phyloP scores from a whole-genome alignment of 64 coral and sea anemone genomes.

The Montipora capricornis region DNA sequence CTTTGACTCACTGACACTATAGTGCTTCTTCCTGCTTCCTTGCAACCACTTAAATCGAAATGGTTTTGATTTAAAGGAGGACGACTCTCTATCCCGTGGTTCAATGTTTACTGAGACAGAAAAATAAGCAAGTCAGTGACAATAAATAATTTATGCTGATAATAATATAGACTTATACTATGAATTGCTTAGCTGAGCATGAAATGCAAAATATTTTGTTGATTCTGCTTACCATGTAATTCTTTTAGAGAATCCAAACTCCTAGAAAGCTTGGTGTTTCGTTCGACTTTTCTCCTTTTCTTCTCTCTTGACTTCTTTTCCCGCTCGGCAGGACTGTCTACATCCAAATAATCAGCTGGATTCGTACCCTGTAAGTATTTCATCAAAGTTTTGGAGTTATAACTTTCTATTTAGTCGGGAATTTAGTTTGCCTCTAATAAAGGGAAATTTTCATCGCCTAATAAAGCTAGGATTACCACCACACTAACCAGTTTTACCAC shows the following conservation, averaged over 20 bases:
- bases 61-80: slow-evolving; percentile 61
- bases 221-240: slow-evolving; percentile 61
- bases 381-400: too few relatives aligned
- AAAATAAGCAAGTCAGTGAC: background rate
- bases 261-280: slow-evolving; percentile 88
- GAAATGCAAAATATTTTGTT: too few relatives aligned
- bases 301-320: slow-evolving; percentile 68
- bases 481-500: too few relatives aligned
- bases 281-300: slow-evolving; percentile 76
- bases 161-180: too few relatives aligned
- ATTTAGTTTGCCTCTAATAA: too few relatives aligned
- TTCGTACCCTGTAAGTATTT: background rate
- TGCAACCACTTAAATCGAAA: slow-evolving; percentile 48
- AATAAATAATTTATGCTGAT: background rate
- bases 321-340: slow-evolving; percentile 66
- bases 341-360: slow-evolving; percentile 82
- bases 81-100: slow-evolving; percentile 62
- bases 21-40: slow-evolving; percentile 62
- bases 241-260: slow-evolving; percentile 89
- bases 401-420: too few relatives aligned
- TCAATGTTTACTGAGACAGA: slow-evolving; percentile 22
- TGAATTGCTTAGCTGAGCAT: too few relatives aligned
- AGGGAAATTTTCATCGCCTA: too few relatives aligned
- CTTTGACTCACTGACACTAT: slow-evolving; percentile 34
- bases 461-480: too few relatives aligned